These are phyloP conservation scores for Himalopsyche kuldschensis DNA, from an alignment of 2,888 invertebrate genomes.

Conservation along the genomic window DNA sequence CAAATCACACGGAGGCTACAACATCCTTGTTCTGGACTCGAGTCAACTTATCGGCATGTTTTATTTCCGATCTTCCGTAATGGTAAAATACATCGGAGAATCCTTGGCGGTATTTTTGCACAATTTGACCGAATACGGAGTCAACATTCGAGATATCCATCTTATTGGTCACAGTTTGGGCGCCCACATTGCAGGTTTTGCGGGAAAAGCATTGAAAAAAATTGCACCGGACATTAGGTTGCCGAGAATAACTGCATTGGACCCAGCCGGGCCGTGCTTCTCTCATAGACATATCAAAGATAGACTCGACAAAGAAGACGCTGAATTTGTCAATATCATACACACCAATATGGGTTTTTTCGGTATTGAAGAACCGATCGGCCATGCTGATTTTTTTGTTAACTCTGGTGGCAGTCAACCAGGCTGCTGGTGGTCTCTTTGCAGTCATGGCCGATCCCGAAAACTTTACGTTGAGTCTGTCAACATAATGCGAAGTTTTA, in stretches of 20 bases:
- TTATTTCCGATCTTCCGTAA: slow-evolving; percentile 12
- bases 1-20: slow-evolving; percentile 19
- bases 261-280: slow-evolving; percentile 57
- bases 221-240: slow-evolving; percentile 8
- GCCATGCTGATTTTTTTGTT: slow-evolving; percentile 59
- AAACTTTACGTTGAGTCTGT: slow-evolving; percentile 21
- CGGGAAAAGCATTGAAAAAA: slow-evolving; percentile 31
- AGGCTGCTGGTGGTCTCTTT: slow-evolving; percentile 47
- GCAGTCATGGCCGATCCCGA: slow-evolving; percentile 23
- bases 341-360: slow-evolving; percentile 56
- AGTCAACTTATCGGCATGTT: slow-evolving; percentile 19
- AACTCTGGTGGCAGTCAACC: slow-evolving; percentile 59
- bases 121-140: slow-evolving; percentile 18
- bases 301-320: slow-evolving; percentile 51
- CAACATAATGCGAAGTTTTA: slow-evolving; percentile 10
- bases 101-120: slow-evolving; percentile 5
- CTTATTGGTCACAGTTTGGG: slow-evolving; percentile 40
- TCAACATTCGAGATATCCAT: slow-evolving; percentile 21
- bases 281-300: slow-evolving; percentile 43
- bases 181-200: slow-evolving; percentile 34
- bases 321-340: slow-evolving; percentile 56
- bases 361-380: slow-evolving; percentile 50
- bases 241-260: slow-evolving; percentile 48
- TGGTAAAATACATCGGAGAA: slow-evolving; percentile 30
- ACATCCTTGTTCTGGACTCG: slow-evolving; percentile 27